Percentiles rank a stretch among this genome's conserved stretches.
These are phyloP conservation scores for Xenopus borealis DNA, from an alignment of 2,113 vertebrate genomes.

Conservation along the genomic window DNA sequence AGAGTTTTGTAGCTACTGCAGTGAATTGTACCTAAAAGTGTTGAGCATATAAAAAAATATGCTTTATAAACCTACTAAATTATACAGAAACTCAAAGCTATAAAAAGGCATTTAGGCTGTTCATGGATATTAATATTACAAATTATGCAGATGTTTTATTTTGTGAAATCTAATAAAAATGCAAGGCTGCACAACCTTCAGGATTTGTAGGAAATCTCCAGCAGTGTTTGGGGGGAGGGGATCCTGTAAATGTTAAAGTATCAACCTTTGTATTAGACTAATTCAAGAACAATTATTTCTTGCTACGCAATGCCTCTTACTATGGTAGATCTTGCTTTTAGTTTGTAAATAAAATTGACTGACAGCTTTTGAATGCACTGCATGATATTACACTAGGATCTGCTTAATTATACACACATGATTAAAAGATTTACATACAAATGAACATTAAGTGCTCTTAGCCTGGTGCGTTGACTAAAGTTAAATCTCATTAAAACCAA, in stretches of 20 bases:
- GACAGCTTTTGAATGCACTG: neutral
- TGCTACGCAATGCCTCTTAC: neutral
- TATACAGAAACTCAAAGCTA: too few relatives aligned
- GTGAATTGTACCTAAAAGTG: too few relatives aligned
- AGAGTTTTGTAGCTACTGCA: too few relatives aligned
- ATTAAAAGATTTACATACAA: constrained; percentile 43
- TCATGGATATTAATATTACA: too few relatives aligned
- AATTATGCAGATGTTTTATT: too few relatives aligned
- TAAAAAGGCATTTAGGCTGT: too few relatives aligned
- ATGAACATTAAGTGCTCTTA: constrained; percentile 40
- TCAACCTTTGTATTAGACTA: neutral
- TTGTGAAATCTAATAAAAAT: too few relatives aligned
- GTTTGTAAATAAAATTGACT: neutral
- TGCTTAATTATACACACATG: constrained; percentile 34
- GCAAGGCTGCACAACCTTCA: too few relatives aligned
- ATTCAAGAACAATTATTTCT: neutral
- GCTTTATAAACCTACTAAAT: too few relatives aligned
- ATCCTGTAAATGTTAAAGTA: neutral
- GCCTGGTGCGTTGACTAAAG: constrained; percentile 30
- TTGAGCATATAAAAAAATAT: too few relatives aligned
- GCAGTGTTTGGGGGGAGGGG: neutral
- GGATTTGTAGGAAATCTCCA: too few relatives aligned
- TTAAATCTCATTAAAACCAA: constrained; percentile 27
- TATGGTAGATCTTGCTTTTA: neutral
- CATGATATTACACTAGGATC: constrained; percentile 14